Evolutionary conservation across 2,888 invertebrate species (phyloP).

Genomic region (Drosophila heteroneura): DNA sequence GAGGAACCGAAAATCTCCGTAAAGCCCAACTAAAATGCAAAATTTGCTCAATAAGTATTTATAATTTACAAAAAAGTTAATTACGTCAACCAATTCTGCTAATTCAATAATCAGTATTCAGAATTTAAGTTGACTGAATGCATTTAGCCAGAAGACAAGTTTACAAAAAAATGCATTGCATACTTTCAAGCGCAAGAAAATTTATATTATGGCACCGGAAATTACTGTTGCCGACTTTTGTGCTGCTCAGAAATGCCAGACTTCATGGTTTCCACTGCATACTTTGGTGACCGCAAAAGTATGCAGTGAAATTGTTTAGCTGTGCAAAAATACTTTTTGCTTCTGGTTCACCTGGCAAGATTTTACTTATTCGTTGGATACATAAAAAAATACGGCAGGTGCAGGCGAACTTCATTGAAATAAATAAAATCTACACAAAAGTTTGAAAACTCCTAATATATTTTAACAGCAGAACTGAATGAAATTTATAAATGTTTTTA

Average conservation of each 20-base stretch:
- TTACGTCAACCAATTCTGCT: background rate
- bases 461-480: background rate
- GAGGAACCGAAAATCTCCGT: constrained; percentile 87
- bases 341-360: background rate
- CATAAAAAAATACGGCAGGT: background rate
- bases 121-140: background rate
- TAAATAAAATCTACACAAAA: background rate
- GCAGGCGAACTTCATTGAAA: background rate
- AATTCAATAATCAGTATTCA: background rate
- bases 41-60: background rate
- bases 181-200: background rate
- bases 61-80: background rate
- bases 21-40: constrained; percentile 88
- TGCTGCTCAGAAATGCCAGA: background rate
- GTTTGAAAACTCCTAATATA: background rate
- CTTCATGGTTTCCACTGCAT: background rate
- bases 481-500: background rate
- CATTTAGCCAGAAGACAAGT: background rate
- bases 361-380: background rate
- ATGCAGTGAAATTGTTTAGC: background rate
- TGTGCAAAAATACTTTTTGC: background rate
- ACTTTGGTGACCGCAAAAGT: background rate
- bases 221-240: background rate
- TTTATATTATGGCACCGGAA: background rate
- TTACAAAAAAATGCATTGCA: background rate